Base-by-base conservation (phyloP, 2,113 vertebrate genomes). In the Pipra filicauda region DNA sequence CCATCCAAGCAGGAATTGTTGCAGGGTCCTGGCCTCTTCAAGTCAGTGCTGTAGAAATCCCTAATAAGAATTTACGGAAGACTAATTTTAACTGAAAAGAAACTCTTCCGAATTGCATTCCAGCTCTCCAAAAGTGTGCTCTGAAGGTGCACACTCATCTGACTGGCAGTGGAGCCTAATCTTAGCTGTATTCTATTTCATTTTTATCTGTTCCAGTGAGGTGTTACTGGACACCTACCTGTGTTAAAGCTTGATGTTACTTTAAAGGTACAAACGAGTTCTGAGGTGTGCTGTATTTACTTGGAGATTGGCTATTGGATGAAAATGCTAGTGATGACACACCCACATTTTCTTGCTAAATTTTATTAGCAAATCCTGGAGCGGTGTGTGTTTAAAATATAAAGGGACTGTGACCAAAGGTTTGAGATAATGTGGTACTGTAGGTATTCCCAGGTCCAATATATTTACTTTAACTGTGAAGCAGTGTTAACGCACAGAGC, bases 21-120 rank as follows among this genome's bases (percentile, higher is more conserved):
- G 98, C 98, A 4, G 99, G 99, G 17, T 99, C 99, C 28, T 99
- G 99, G 99, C 99, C 99, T 54, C 97, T 99, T 37, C 99, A 99
- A 98, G 99, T 99, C 95, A 99, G 99, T 33, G 99, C 99, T 31
- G 97, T 99, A 93, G 99, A 99, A 97, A 99, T 99, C 88, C 99
- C 99, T 81, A 99, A 99, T 97, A 99, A 98, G 93, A 98, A 99
- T 97, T 97, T 99, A 96, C 98, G 77, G 59, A 99, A 99, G 96
- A 99, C 97, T n/a, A 99, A 99, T 98, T 99, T 99, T 97, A 99
- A 97, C 95, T 99, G 93, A 98, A 41, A 46, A 35, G 10, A 31
- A 91, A 62, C 76, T 85, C 51, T 91, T 87, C 26, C n/a, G 57
- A 76, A 2, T 80, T 70, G 76, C 44, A 58, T 96, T 89, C 88